These are phyloP conservation scores for Pseudomyrmex flavicornis DNA, from an alignment of 1,140 invertebrate genomes.

Conservation along the genomic window DNA sequence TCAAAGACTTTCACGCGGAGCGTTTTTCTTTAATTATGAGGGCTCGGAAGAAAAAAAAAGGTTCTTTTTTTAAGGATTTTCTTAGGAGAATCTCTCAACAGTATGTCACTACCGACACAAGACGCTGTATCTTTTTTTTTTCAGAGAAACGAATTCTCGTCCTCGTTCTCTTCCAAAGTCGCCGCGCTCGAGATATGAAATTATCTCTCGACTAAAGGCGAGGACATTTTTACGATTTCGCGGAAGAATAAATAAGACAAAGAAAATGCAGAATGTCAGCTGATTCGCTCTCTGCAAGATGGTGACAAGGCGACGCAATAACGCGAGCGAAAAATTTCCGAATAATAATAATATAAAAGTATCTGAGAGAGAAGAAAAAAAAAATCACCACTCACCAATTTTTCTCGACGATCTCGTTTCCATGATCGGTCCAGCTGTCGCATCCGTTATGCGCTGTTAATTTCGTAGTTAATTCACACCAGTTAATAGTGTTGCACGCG, in stretches of 20 bases:
- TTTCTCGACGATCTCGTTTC: constrained; percentile 16
- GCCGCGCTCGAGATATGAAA: constrained; percentile 10
- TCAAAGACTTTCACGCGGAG: neutral
- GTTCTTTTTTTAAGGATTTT: neutral
- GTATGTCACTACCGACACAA: constrained; percentile 17
- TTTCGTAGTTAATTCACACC: constrained; percentile 45
- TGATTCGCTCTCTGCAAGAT: constrained; percentile 6
- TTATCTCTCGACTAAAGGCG: constrained; percentile 8
- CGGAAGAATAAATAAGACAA: neutral
- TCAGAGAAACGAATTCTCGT: neutral
- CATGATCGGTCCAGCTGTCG: constrained; percentile 14
- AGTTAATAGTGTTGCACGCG: constrained; percentile 9
- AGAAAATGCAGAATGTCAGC: neutral
- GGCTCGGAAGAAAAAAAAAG: neutral
- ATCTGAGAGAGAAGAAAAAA: neutral
- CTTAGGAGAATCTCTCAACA: neutral
- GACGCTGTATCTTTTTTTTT: neutral
- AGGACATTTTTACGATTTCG: neutral
- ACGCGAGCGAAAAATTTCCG: neutral
- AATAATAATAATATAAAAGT: constrained; percentile 13
- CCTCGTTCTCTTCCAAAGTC: constrained; percentile 17
- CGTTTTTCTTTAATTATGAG: constrained; percentile 36
- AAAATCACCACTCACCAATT: constrained; percentile 22
- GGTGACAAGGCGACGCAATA: neutral
- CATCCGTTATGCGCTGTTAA: constrained; percentile 39